phyloP scores from a whole-genome alignment of 2,797 vertebrate species.

The Cyprinodon diabolis region DNA sequence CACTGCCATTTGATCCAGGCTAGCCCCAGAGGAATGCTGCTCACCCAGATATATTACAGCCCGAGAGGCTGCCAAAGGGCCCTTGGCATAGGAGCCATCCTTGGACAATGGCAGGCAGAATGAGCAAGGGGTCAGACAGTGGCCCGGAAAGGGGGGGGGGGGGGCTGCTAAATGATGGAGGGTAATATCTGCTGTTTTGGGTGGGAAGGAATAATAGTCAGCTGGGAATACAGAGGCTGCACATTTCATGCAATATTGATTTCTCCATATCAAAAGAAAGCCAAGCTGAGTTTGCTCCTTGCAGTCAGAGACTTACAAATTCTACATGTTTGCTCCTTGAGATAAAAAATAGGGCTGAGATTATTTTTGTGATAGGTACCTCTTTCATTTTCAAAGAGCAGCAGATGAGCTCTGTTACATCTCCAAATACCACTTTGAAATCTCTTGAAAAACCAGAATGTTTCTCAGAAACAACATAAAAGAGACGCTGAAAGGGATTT shows the following conservation, averaged over 20 bases:
- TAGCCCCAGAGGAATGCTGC: conserved; percentile 79
- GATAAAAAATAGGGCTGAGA: conserved; percentile 66
- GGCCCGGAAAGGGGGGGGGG: conserved; percentile 53
- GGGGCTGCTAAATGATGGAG: conserved; percentile 71
- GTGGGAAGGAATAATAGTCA: conserved; percentile 71
- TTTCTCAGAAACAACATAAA: conserved; percentile 81
- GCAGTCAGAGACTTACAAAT: conserved; percentile 67
- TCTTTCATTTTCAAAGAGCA: conserved; percentile 80
- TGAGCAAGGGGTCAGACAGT: conserved; percentile 65
- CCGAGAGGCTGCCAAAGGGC: conserved; percentile 63
- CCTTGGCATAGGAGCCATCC: conserved; percentile 57
- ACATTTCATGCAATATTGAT: conserved; percentile 75
- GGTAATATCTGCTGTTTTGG: conserved; percentile 69
- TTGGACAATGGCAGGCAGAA: conserved; percentile 55
- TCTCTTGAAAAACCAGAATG: conserved; percentile 76
- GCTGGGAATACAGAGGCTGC: conserved; percentile 69
- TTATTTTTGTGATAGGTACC: conserved; percentile 74
- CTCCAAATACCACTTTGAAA: conserved; percentile 82
- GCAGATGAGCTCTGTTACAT: conserved; percentile 73
- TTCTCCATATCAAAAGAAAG: conserved; percentile 69
- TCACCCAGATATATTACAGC: conserved; percentile 73
- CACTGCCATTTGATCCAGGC: conserved; percentile 80
- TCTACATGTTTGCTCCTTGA: conserved; percentile 74
- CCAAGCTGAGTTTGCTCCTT: conserved; percentile 62
- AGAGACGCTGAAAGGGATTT: conserved; percentile 77